A percentile compares a stretch with the other conserved stretches of the same genome.
Evolutionary conservation across 2,113 vertebrate species (phyloP).

Genomic region (Toxotes chatareus): DNA sequence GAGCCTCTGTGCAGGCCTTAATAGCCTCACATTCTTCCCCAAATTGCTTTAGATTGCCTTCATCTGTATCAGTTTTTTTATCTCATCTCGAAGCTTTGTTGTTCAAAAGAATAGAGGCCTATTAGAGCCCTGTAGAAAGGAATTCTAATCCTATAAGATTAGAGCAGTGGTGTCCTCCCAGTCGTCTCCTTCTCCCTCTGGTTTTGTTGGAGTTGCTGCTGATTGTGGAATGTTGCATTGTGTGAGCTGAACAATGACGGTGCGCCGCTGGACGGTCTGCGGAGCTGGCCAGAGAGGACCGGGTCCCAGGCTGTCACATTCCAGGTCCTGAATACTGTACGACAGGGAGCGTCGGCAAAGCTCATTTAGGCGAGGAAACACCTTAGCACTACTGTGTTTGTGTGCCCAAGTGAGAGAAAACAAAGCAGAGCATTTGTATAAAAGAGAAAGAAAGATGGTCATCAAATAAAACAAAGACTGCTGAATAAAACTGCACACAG

Average conservation of each 20-base stretch:
- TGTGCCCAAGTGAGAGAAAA: neutral
- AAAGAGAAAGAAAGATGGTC: neutral
- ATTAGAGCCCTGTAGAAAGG: conserved; percentile 55
- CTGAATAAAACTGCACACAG: neutral
- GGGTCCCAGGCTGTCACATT: conserved; percentile 4
- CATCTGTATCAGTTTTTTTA: conserved; percentile 54
- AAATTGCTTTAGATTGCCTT: conserved; percentile 67
- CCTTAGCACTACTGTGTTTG: neutral
- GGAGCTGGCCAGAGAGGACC: conserved; percentile 21
- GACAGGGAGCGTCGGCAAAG: neutral
- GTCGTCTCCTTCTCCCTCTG: conserved; percentile 49
- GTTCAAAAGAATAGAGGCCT: conserved; percentile 59
- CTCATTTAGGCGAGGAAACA: conserved; percentile 1
- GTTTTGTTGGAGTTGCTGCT: conserved; percentile 40
- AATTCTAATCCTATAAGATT: conserved; percentile 67
- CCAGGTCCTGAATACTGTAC: conserved; percentile 14
- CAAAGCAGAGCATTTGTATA: neutral
- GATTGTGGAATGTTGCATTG: conserved; percentile 67
- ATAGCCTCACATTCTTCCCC: conserved; percentile 57
- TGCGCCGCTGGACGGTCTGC: conserved; percentile 12
- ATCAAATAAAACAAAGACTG: neutral
- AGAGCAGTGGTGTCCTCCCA: conserved; percentile 39
- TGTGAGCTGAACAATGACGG: conserved; percentile 52
- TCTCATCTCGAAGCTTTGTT: conserved; percentile 56
- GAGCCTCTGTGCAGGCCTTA: conserved; percentile 45